Conservation (phyloP, 1,140 invertebrate genomes). For the Eufriesea mexicana region DNA sequence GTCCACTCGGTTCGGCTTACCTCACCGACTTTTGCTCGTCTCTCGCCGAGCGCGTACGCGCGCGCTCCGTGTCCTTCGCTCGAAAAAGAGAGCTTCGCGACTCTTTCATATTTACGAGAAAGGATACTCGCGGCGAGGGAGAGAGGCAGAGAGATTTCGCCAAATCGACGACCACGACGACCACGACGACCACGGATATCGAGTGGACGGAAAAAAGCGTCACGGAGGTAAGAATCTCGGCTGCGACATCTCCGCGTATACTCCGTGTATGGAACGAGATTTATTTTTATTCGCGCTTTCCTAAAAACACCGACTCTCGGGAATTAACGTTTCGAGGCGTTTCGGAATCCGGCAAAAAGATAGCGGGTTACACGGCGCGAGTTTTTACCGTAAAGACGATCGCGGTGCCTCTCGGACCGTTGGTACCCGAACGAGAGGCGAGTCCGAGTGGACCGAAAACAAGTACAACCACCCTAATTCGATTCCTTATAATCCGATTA, state of each 20-base stretch:
- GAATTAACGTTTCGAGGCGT: constrained; percentile 32
- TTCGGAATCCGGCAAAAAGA: constrained; percentile 20
- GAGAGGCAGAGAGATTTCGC: constrained; percentile 37
- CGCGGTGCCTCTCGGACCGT: background rate
- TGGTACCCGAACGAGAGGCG: background rate
- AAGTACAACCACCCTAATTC: constrained; percentile 8
- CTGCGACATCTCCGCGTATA: background rate
- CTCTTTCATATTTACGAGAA: constrained; percentile 52
- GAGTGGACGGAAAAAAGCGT: background rate
- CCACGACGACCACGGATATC: too few species aligned
- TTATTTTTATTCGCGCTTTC: constrained; percentile 16
- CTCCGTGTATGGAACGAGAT: background rate
- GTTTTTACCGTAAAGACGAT: background rate
- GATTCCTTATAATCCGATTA: constrained; percentile 19
- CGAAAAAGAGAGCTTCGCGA: constrained; percentile 44
- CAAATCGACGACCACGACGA: constrained; percentile 5
- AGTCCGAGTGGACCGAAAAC: background rate
- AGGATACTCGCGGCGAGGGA: constrained; percentile 32
- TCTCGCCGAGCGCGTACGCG: constrained; percentile 47
- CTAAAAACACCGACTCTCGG: background rate
- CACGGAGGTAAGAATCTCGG: constrained; percentile 11
- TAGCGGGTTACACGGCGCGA: background rate
- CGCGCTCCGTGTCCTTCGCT: constrained; percentile 62
- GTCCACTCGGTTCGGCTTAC: constrained; percentile 67
- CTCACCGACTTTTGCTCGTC: constrained; percentile 65